These are phyloP conservation scores for Bucorvus abyssinicus DNA, from an alignment of 2,797 vertebrate genomes.

Conservation along the genomic window DNA sequence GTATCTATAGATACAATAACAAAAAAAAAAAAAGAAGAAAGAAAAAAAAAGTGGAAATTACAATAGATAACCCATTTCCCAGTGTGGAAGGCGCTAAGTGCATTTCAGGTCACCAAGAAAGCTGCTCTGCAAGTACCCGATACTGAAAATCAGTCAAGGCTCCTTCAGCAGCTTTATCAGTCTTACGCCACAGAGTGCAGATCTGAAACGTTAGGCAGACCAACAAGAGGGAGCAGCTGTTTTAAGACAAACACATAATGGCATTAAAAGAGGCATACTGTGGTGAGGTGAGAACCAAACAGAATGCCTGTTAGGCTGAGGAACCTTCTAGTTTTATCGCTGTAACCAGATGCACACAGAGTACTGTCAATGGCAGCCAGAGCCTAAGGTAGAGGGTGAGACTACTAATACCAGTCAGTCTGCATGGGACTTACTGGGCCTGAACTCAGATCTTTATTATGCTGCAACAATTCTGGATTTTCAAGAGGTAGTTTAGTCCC, in stretches of 20 bases:
- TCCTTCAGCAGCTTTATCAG: conserved; percentile 9
- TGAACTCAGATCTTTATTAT: not conserved
- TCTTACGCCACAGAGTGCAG: not conserved
- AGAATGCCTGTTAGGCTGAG: not conserved
- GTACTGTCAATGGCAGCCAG: not conserved
- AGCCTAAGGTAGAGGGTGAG: not conserved
- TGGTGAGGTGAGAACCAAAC: not conserved
- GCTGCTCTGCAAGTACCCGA: not conserved
- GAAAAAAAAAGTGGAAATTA: not conserved
- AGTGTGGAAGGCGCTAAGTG: not conserved
- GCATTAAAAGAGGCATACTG: not conserved
- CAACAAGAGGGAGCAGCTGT: conserved; percentile 33
- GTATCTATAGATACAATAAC: not conserved
- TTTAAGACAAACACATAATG: conserved; percentile 27
- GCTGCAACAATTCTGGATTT: fast-evolving
- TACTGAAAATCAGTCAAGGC: not conserved
- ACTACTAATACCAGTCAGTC: fast-evolving
- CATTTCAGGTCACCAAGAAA: not conserved
- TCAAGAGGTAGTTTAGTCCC: not conserved
- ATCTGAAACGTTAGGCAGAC: conserved; percentile 8
- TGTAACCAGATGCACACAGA: not conserved
- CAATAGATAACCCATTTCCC: not conserved
- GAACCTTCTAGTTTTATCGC: not conserved
- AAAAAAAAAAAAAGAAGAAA: no score
- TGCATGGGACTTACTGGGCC: not conserved